phyloP scores from a whole-genome alignment of 2,888 invertebrate species.

The Pseudanteris insignis region DNA sequence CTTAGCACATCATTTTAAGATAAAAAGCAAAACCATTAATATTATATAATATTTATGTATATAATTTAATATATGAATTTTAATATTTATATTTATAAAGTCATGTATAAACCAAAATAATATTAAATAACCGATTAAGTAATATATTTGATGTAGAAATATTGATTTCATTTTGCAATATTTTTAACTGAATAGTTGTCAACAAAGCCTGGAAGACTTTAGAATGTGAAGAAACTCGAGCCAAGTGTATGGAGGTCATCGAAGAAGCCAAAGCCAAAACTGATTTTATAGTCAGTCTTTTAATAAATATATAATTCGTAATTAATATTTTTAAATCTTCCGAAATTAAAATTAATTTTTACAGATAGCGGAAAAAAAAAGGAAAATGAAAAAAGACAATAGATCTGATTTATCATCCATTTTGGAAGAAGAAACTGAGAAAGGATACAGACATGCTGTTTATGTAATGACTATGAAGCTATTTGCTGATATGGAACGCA shows the following conservation, averaged over 20 bases:
- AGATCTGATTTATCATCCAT: slow-evolving; percentile 69
- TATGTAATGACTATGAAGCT: slow-evolving; percentile 99
- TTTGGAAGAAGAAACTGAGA: slow-evolving; percentile 89
- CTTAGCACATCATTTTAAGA: no score
- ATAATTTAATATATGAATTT: no score
- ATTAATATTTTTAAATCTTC: slow-evolving; percentile 13
- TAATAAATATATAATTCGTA: slow-evolving; percentile 7
- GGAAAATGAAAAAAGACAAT: slow-evolving; percentile 92
- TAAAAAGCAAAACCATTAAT: no score
- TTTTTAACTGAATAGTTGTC: slow-evolving; percentile 75
- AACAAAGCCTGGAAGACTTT: slow-evolving; percentile 95
- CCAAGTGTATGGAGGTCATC: slow-evolving; percentile 94
- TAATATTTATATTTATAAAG: no score
- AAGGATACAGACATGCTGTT: slow-evolving; percentile 88
- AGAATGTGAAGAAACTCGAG: slow-evolving; percentile 92
- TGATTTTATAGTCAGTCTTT: slow-evolving; percentile 81
- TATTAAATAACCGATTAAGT: no score
- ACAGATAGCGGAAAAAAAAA: slow-evolving; percentile 91
- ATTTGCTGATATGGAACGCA: slow-evolving; percentile 94
- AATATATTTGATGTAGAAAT: no score
- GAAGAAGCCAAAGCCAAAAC: slow-evolving; percentile 96
- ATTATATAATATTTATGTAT: no score
- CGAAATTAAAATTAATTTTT: no score
- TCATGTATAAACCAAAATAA: no score
- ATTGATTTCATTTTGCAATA: slow-evolving; percentile 5